These are phyloP conservation scores for Rissa tridactyla DNA, from an alignment of 2,113 vertebrate species.

Conservation along the genomic window DNA sequence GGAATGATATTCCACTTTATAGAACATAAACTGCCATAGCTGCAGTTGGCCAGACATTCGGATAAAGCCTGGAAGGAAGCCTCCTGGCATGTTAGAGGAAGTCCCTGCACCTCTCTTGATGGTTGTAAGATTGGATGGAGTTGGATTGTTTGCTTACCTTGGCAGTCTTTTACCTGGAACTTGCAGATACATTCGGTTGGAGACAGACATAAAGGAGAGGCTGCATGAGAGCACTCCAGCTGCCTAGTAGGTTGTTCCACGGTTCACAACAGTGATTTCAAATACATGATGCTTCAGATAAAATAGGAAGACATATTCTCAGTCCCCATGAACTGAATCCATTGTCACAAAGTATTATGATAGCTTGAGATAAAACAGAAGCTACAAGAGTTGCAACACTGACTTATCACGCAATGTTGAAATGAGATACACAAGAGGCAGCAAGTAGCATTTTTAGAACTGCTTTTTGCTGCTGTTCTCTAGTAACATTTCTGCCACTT, in stretches of 20 bases:
- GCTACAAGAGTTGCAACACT: not conserved
- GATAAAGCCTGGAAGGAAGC: not conserved
- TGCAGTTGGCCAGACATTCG: not conserved
- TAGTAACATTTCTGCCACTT: not conserved
- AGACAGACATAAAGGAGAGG: not conserved
- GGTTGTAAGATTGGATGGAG: not conserved
- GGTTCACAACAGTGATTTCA: not conserved
- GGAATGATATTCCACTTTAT: not conserved
- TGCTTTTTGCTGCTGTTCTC: not conserved
- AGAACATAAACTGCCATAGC: not conserved
- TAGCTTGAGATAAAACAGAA: not conserved
- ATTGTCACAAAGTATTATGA: conserved; percentile 31
- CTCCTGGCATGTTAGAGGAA: not conserved
- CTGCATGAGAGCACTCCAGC: not conserved
- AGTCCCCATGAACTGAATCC: not conserved
- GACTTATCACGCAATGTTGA: not conserved
- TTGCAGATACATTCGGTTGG: not conserved
- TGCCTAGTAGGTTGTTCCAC: not conserved
- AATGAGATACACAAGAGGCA: not conserved
- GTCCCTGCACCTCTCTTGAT: not conserved
- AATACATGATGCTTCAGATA: not conserved
- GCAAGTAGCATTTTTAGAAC: not conserved
- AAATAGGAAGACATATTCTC: not conserved
- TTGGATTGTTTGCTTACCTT: not conserved
- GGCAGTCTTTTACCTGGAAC: not conserved